Evolutionary conservation across 2,888 invertebrate genomes (phyloP).

Genomic region (Parnassius glacialis): DNA sequence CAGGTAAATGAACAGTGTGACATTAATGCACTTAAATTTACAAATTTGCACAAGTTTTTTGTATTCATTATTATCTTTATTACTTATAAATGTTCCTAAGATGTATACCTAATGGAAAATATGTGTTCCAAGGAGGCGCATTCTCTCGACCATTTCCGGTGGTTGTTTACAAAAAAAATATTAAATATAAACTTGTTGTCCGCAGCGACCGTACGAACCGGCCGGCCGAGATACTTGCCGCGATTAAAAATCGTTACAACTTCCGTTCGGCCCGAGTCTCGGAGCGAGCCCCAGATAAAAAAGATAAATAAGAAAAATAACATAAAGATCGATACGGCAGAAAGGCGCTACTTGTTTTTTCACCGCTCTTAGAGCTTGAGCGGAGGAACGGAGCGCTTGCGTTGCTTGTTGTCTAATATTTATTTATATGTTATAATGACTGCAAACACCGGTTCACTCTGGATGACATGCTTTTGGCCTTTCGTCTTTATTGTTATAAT

Average conservation of each 20-base stretch:
- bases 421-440: constrained; percentile 31
- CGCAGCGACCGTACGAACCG: constrained; percentile 62
- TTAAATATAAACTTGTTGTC: constrained; percentile 63
- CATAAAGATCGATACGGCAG: constrained; percentile 76
- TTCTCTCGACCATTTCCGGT: constrained; percentile 74
- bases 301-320: constrained; percentile 78
- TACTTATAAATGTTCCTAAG: constrained; percentile 67
- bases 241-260: constrained; percentile 81
- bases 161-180: constrained; percentile 75
- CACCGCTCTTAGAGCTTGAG: constrained; percentile 56
- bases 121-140: constrained; percentile 70
- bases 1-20: neutral
- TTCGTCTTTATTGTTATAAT: neutral
- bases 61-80: constrained; percentile 56
- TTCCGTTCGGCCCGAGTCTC: constrained; percentile 74
- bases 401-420: constrained; percentile 39
- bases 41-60: constrained; percentile 13
- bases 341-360: constrained; percentile 78
- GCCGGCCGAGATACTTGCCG: constrained; percentile 72
- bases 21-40: neutral
- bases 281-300: constrained; percentile 71
- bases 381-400: constrained; percentile 48
- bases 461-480: constrained; percentile 5
- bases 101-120: constrained; percentile 75
- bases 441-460: constrained; percentile 25